Evolutionary conservation across 1,140 invertebrate species (phyloP).

Genomic region (Acromyrmex echinatior): DNA sequence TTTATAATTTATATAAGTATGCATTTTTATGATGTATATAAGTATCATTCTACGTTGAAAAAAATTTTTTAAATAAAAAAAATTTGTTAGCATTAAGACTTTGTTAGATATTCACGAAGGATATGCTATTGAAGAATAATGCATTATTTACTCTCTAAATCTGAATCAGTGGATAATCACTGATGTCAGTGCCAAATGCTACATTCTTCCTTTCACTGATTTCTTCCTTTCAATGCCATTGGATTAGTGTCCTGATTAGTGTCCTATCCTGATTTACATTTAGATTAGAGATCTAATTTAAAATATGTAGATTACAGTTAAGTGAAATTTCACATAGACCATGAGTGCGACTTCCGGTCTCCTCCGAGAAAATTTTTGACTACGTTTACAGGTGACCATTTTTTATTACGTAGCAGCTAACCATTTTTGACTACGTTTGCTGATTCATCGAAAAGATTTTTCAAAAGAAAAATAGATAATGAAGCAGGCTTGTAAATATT

Average conservation of each 20-base stretch:
- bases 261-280: too few relatives aligned
- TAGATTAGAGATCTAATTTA: not conserved
- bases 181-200: too few relatives aligned
- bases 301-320: not conserved
- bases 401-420: too few relatives aligned
- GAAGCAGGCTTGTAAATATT: not conserved
- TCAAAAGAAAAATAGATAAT: not conserved
- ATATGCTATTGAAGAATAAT: not conserved
- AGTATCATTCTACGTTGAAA: not conserved
- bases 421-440: too few relatives aligned
- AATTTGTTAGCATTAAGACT: not conserved
- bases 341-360: not conserved
- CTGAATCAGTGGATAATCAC: too few relatives aligned
- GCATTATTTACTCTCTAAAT: not conserved
- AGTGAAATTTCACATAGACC: too few relatives aligned
- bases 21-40: too few relatives aligned
- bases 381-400: too few relatives aligned
- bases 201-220: too few relatives aligned
- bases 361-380: too few relatives aligned
- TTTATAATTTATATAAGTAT: not conserved
- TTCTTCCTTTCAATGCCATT: too few relatives aligned
- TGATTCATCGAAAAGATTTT: constrained; percentile 19
- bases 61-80: not conserved
- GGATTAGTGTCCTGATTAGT: too few relatives aligned
- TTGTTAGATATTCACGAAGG: not conserved